Evolutionary conservation across 2,797 vertebrate genomes (phyloP).

Genomic region (Centroberyx gerrardi): DNA sequence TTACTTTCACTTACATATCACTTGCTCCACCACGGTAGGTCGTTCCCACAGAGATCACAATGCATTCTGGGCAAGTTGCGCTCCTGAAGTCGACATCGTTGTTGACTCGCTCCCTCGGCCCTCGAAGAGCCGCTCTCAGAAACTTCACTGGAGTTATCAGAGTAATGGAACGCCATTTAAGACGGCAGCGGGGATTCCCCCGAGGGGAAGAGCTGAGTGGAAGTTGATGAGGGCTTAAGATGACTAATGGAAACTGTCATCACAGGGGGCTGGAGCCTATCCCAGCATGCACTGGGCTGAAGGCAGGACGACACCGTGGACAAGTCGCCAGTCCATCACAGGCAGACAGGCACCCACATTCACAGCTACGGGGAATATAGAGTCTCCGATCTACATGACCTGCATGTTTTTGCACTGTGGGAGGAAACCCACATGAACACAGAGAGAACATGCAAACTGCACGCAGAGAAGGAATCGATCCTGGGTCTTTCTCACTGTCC

Average conservation of each 20-base stretch:
- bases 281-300: slow-evolving; percentile 11
- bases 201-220: neutral
- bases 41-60: too few species aligned
- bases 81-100: too few species aligned
- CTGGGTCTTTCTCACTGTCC: neutral
- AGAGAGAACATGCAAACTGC: too few species aligned
- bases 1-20: neutral
- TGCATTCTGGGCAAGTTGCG: too few species aligned
- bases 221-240: slow-evolving; percentile 43
- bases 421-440: too few species aligned
- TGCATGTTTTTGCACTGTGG: too few species aligned
- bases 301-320: neutral
- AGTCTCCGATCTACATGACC: too few species aligned
- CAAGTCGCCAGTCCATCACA: slow-evolving; percentile 23
- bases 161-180: slow-evolving; percentile 47
- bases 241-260: slow-evolving; percentile 47
- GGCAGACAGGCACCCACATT: neutral
- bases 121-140: slow-evolving; percentile 10
- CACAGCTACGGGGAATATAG: neutral
- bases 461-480: too few species aligned
- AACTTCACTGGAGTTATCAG: slow-evolving; percentile 31
- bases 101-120: neutral
- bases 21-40: too few species aligned
- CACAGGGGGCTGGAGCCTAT: slow-evolving; percentile 18
- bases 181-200: slow-evolving; percentile 14